Percentiles rank a stretch among this genome's conserved stretches.
These are phyloP conservation scores for Helogale parvula DNA, from an alignment of 2,113 vertebrate genomes.

Conservation along the genomic window DNA sequence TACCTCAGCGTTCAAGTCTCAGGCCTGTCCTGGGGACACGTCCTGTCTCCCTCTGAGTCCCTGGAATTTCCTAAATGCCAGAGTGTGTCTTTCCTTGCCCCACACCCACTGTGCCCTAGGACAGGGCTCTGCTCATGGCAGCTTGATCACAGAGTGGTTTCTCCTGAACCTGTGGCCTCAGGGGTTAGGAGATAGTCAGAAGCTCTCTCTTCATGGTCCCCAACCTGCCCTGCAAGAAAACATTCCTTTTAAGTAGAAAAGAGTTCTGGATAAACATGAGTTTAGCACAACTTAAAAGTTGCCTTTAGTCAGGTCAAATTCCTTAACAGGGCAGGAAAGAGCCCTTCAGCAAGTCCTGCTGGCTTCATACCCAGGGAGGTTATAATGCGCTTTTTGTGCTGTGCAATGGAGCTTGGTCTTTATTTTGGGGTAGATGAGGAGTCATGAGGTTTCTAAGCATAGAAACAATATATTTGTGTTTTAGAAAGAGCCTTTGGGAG, in stretches of 20 bases:
- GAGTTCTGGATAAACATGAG: background rate
- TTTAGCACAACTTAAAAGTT: background rate
- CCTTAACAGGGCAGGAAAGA: background rate
- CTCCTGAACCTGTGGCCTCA: fast-evolving
- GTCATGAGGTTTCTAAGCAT: background rate
- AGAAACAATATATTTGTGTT: background rate
- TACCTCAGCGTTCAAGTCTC: background rate
- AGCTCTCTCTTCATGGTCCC: too few species aligned
- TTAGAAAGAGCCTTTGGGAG: background rate
- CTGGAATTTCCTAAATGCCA: background rate
- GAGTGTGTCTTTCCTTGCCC: background rate
- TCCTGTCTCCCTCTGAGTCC: background rate
- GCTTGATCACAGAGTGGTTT: background rate
- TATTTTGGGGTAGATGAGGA: background rate
- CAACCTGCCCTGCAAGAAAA: background rate
- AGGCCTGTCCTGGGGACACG: background rate
- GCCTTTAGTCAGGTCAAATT: background rate
- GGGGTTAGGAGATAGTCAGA: background rate
- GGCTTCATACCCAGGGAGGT: background rate
- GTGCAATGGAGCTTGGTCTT: background rate
- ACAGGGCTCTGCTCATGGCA: background rate
- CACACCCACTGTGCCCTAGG: fast-evolving
- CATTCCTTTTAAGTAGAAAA: background rate
- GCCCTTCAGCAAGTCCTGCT: background rate
- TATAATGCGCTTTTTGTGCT: background rate